Evolutionary conservation across 2,797 vertebrate genomes (phyloP).

Genomic region (Austrolebias charrua): DNA sequence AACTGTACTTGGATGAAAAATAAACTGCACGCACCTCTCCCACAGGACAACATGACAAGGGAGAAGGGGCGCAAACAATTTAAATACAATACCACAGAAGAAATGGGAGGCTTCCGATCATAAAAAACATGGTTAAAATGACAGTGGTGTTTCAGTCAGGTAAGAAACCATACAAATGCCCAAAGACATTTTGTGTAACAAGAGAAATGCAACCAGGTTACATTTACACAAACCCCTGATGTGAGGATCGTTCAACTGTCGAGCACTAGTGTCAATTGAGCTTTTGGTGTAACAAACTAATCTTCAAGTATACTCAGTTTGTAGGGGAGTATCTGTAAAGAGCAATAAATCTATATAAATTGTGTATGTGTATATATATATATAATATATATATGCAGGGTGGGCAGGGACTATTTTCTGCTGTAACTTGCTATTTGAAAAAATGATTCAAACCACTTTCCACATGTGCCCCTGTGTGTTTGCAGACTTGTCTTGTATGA

Average conservation of each 20-base stretch:
- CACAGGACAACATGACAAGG: too few species aligned
- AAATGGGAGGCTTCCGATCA: too few species aligned
- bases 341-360: conserved; percentile 49
- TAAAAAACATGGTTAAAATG: too few species aligned
- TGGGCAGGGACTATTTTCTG: conserved; percentile 61
- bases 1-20: too few species aligned
- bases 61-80: too few species aligned
- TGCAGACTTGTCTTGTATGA: conserved; percentile 55
- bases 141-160: too few species aligned
- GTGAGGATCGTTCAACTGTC: conserved; percentile 45
- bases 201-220: too few species aligned
- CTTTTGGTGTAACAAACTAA: conserved; percentile 72
- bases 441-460: conserved; percentile 69
- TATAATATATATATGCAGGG: conserved; percentile 18
- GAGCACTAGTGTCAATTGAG: conserved; percentile 56
- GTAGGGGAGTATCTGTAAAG: conserved; percentile 48
- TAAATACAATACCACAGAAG: too few species aligned
- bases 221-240: conserved; percentile 19
- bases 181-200: too few species aligned
- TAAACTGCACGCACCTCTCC: too few species aligned
- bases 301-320: conserved; percentile 58
- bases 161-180: too few species aligned
- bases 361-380: too few species aligned
- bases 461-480: conserved; percentile 24
- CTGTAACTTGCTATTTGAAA: conserved; percentile 66